Evolutionary conservation across 2,113 vertebrate species (phyloP).

Genomic region (Malurus elegans): DNA sequence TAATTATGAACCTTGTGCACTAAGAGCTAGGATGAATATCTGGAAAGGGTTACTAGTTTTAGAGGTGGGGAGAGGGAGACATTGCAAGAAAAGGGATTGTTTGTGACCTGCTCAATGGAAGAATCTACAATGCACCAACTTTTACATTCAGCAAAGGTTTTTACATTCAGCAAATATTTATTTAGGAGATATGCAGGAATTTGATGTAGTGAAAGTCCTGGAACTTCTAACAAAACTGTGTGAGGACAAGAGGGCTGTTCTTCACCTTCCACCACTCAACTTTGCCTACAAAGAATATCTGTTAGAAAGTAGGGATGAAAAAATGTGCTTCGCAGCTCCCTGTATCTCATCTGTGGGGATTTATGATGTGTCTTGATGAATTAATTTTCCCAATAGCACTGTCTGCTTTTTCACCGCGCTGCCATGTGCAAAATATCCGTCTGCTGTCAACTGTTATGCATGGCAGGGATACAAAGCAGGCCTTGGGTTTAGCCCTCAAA

Average conservation of each 20-base stretch:
- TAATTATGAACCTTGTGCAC: neutral
- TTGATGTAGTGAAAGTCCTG: neutral
- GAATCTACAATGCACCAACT: slow-evolving; percentile 6
- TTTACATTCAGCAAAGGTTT: neutral
- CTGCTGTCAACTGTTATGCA: neutral
- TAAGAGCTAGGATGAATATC: neutral
- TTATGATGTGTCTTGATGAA: neutral
- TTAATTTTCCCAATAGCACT: neutral
- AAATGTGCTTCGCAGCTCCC: neutral
- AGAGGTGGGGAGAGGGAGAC: neutral
- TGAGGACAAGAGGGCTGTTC: neutral
- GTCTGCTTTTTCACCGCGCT: neutral
- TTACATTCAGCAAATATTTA: neutral
- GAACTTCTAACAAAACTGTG: neutral
- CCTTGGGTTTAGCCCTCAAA: neutral
- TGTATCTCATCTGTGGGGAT: neutral
- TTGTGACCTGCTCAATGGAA: neutral
- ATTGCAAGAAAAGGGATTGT: neutral
- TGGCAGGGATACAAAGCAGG: neutral
- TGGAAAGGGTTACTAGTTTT: neutral
- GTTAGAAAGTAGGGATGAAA: neutral
- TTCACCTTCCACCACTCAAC: neutral
- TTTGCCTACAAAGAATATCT: neutral
- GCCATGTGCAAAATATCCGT: neutral
- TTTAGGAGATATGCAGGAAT: neutral